A percentile compares a stretch with the other conserved stretches of the same genome.
phyloP scores from a whole-genome alignment of 1,140 invertebrate species.

The Brachionus plicatilis region DNA sequence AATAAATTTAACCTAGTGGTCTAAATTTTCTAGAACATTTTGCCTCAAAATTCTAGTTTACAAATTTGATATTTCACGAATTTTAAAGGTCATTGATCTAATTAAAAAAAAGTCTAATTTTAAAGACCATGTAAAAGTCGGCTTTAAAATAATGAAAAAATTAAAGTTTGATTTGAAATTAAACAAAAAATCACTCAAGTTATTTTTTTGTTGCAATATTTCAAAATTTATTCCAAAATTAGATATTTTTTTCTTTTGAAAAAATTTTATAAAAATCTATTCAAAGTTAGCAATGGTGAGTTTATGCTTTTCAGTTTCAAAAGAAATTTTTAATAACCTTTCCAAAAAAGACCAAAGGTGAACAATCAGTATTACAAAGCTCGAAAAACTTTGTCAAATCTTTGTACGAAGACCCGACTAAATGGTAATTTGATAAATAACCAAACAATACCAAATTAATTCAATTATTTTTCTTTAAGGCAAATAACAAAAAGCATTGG shows the following conservation, averaged over 20 bases:
- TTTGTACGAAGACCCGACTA: constrained; percentile 5
- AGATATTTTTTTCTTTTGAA: background rate
- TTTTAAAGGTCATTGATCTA: background rate
- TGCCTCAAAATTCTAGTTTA: background rate
- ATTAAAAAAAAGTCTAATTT: background rate
- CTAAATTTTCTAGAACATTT: background rate
- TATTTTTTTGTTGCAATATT: background rate
- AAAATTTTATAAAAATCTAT: background rate
- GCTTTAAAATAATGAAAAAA: background rate
- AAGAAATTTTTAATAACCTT: background rate
- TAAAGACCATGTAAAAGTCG: constrained; percentile 15
- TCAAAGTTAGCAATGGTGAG: background rate
- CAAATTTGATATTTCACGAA: background rate
- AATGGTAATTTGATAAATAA: constrained; percentile 28
- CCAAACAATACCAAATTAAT: background rate
- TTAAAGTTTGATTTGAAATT: constrained; percentile 30
- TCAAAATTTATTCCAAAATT: background rate
- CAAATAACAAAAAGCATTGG: constrained; percentile 39
- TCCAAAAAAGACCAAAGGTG: background rate
- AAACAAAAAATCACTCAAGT: background rate
- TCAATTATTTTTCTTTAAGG: background rate
- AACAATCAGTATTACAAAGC: background rate
- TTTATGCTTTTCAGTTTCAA: background rate
- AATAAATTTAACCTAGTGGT: background rate
- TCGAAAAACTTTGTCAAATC: constrained; percentile 28